Percentiles rank a stretch among this genome's conserved stretches.
These are phyloP conservation scores for Hirtodrosophila cameraria DNA, from an alignment of 2,888 invertebrate species.

Conservation along the genomic window DNA sequence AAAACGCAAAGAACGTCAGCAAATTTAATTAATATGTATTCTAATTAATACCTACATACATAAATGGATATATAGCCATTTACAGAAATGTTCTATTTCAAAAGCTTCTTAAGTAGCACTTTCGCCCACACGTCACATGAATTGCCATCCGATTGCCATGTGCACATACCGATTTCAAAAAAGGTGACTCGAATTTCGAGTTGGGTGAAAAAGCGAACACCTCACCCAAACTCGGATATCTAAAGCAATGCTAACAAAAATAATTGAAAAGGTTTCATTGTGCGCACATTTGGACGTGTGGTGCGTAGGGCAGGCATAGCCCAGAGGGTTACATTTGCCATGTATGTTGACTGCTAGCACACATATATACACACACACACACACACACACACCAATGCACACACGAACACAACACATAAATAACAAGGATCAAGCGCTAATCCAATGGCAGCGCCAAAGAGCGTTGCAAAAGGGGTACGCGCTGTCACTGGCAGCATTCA, in stretches of 20 bases:
- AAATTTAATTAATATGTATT: too few relatives aligned
- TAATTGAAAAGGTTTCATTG: constrained; percentile 74
- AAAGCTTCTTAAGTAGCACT: not conserved
- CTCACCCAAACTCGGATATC: constrained; percentile 22
- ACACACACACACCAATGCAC: not conserved
- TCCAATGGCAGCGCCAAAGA: constrained; percentile 51
- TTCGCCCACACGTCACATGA: not conserved
- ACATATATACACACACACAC: not conserved
- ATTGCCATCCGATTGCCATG: constrained; percentile 31
- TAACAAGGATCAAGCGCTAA: constrained; percentile 73
- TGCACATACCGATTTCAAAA: constrained; percentile 8
- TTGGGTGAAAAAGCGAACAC: constrained; percentile 35
- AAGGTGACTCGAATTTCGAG: constrained; percentile 10
- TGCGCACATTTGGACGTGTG: constrained; percentile 41
- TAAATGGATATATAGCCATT: too few relatives aligned
- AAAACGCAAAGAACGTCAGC: too few relatives aligned
- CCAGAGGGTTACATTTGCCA: constrained; percentile 13
- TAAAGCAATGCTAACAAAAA: constrained; percentile 48
- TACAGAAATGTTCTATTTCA: too few relatives aligned
- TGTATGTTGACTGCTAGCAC: not conserved
- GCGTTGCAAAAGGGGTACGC: constrained; percentile 53
- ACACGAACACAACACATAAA: constrained; percentile 58
- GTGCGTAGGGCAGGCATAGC: constrained; percentile 10
- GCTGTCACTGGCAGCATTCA: constrained; percentile 57
- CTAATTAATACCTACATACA: too few relatives aligned